These are phyloP conservation scores for Drosophila elegans DNA, from an alignment of 1,140 invertebrate species.

Conservation along the genomic window DNA sequence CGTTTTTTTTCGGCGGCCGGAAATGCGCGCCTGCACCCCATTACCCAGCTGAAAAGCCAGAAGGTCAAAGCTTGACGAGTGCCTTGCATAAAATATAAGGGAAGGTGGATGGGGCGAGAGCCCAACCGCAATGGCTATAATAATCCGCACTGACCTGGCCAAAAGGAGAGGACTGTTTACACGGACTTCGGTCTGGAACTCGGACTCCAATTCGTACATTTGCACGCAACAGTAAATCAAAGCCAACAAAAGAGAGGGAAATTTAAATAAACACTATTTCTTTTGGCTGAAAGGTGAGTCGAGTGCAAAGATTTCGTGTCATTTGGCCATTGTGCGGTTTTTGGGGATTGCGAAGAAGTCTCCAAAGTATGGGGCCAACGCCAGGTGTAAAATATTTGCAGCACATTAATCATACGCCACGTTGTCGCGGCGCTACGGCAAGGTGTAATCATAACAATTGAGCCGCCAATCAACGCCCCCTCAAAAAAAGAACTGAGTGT, in stretches of 20 bases:
- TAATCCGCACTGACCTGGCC: constrained; percentile 49
- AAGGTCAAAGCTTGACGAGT: constrained; percentile 45
- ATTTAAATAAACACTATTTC: constrained; percentile 38
- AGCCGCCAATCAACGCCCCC: constrained; percentile 35
- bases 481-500: constrained; percentile 29
- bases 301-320: constrained; percentile 40
- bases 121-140: constrained; percentile 35
- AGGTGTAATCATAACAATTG: constrained; percentile 35
- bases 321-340: constrained; percentile 37
- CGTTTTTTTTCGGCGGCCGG: constrained; percentile 59
- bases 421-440: constrained; percentile 14
- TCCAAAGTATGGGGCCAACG: neutral
- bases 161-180: constrained; percentile 28
- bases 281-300: neutral
- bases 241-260: constrained; percentile 23
- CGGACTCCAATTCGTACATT: too few relatives aligned
- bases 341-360: too few relatives aligned
- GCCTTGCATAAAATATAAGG: constrained; percentile 9
- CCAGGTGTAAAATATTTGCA: constrained; percentile 24
- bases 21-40: constrained; percentile 59
- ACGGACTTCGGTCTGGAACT: constrained; percentile 3
- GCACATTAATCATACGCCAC: constrained; percentile 57
- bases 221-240: constrained; percentile 43
- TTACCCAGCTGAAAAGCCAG: constrained; percentile 10
- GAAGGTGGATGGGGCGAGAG: neutral